Evolutionary conservation across 2,888 invertebrate species (phyloP), one percentile per base, ranked within the genome.

Genomic region (Mycogona germanica): DNA sequence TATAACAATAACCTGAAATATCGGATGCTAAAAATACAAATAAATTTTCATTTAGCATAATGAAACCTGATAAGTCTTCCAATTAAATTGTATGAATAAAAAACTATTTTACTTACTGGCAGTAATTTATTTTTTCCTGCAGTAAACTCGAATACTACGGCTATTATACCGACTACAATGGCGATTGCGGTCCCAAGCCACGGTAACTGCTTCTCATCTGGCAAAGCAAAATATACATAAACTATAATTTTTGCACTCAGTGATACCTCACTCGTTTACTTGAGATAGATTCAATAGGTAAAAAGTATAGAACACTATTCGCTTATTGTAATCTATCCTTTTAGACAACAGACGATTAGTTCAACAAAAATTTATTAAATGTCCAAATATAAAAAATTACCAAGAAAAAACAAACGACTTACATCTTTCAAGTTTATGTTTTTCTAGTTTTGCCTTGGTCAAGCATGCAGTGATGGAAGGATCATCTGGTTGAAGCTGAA

Each of bases 161-260:
- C 28, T n/a, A 45, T 30, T 58, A 82, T 81, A 28, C 84, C 84
- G 56, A 81, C 64, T 57, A 82, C 76, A 53, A 84, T 75, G 7
- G 84, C 84, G 60, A 84, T 70, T 48, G 82, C 82, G 57, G 83
- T 79, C 58, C 83, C 81, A 38, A 84, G 72, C 84, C 83, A 84
- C 42, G 84, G 81, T 56, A 80, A 74, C 66, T 81, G 82, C 64
- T 79, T 78, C 66, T 80, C 79, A 59, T 75, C 82, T 81, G 53
- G 14, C 21, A 28, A 42, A 30, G 17, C 19, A 25, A 40, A 38
- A 51, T 46, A 12, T 30, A 14, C 35, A 32, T 2, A 47, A 26
- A 25, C 25, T 14, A 2, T 3, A 38, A 26, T 42, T 29, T 28
- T 41, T 7, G 25, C 25, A 6, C 12, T 17, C 5, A 19, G 25